Conservation (phyloP, 1,140 invertebrate species). For the Micrasema longulum region DNA sequence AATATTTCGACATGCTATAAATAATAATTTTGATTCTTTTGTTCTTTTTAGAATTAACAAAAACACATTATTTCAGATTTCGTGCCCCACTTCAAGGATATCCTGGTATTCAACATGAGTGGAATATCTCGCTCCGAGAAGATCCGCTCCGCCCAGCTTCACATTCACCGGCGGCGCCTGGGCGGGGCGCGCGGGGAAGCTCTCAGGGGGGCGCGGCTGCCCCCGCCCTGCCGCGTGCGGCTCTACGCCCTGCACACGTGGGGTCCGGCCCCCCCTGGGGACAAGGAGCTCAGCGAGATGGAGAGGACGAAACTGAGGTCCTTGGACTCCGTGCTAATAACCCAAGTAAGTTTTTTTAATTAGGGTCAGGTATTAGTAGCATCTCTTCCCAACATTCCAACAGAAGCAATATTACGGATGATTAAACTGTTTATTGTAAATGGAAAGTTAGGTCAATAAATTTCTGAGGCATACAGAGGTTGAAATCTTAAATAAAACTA, state of each 20-base stretch:
- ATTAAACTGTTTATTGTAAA: too few species aligned
- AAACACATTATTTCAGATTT: slow-evolving; percentile 51
- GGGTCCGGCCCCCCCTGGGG: slow-evolving; percentile 23
- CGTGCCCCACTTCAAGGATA: slow-evolving; percentile 48
- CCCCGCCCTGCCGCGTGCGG: slow-evolving; percentile 48
- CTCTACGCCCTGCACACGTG: slow-evolving; percentile 44
- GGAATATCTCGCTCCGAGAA: slow-evolving; percentile 33
- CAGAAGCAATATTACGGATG: too few species aligned
- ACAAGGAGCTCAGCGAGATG: slow-evolving; percentile 42
- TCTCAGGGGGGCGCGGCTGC: slow-evolving; percentile 11
- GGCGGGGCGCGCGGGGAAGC: not conserved
- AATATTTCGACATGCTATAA: too few species aligned
- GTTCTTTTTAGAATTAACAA: too few species aligned
- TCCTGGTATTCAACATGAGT: slow-evolving; percentile 47
- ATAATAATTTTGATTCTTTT: too few species aligned
- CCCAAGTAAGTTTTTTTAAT: slow-evolving; percentile 39
- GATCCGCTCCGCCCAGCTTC: slow-evolving; percentile 44
- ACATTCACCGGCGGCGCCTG: slow-evolving; percentile 45
- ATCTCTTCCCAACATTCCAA: too few species aligned
- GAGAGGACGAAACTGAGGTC: slow-evolving; percentile 48
- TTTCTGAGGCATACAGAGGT: too few species aligned
- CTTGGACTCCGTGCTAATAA: slow-evolving; percentile 44
- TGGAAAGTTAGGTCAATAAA: too few species aligned
- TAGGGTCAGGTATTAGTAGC: too few species aligned
- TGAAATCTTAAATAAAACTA: too few species aligned